These are phyloP conservation scores for Gallinago paraguaiae DNA, from an alignment of 2,113 vertebrate species.

Conservation along the genomic window DNA sequence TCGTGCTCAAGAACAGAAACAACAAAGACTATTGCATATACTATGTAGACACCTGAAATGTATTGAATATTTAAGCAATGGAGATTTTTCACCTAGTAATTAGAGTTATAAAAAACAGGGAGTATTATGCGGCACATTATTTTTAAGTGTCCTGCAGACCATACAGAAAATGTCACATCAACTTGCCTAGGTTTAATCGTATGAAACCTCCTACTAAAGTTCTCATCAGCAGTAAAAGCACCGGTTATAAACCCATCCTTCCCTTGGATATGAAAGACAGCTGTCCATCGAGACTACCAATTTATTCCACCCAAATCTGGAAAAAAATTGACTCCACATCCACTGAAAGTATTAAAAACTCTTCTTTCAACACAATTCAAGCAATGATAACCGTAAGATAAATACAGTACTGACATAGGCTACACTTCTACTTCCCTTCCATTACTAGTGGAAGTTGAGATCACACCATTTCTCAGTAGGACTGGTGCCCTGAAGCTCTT, in stretches of 20 bases:
- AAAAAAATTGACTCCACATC: not conserved
- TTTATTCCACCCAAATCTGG: not conserved
- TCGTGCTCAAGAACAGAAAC: not conserved
- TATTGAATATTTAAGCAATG: not conserved
- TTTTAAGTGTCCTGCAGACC: not conserved
- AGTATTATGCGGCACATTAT: not conserved
- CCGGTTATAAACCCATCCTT: not conserved
- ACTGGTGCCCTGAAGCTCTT: not conserved
- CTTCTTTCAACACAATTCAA: not conserved
- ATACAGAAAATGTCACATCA: not conserved
- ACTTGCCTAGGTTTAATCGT: not conserved
- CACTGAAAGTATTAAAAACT: conserved; percentile 8
- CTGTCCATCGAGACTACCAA: not conserved
- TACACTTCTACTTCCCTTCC: not conserved
- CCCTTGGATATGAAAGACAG: not conserved
- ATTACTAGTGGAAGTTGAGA: not conserved
- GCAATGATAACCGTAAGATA: not conserved
- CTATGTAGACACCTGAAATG: not conserved
- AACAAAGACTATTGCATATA: not conserved
- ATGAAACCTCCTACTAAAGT: conserved; percentile 7
- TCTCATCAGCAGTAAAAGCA: not conserved
- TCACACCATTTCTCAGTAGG: not conserved
- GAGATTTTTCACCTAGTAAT: not conserved
- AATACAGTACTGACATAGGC: too few species aligned
- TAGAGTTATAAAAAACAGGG: not conserved